Evolutionary conservation across 2,113 vertebrate species (phyloP).

Genomic region (Rattus norvegicus): GRCr8 NC_086034.1:86974001-86974500

Average conservation of each 20-base stretch:
- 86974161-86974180: accelerated
- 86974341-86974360: not conserved
- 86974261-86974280: too few relatives aligned
- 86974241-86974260: accelerated
- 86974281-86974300: accelerated
- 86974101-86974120: accelerated
- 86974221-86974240: not conserved
- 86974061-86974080: accelerated
- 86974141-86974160: not conserved
- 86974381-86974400: too few relatives aligned
- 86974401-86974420: accelerated
- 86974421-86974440: not conserved
- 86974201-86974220: not conserved
- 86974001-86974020: not conserved
- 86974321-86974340: not conserved
- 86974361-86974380: not conserved
- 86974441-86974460: not conserved
- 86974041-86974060: not conserved
- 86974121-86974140: not conserved
- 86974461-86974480: not conserved
- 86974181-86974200: not conserved
- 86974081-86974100: too few relatives aligned
- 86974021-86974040: too few relatives aligned
- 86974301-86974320: too few relatives aligned
- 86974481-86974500: accelerated